A percentile compares a stretch with the other conserved stretches of the same genome.
Conservation (phyloP, 2,888 invertebrate genomes). For the Dermolepida albohirtum region DNA sequence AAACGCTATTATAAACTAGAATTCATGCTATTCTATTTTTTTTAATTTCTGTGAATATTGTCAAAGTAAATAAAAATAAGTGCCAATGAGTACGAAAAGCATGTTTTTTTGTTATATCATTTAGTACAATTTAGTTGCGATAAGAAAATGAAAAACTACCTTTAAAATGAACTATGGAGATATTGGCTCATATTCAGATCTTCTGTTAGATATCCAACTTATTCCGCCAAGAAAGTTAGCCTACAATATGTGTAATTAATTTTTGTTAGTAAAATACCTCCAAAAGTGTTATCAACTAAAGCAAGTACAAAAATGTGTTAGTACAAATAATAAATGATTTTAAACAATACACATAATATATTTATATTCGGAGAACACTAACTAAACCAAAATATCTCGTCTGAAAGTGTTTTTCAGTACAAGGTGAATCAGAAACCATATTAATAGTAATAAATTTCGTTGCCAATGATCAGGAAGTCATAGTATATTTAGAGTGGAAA, state of each 20-base stretch:
- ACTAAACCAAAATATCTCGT: too few species aligned
- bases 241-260: constrained; percentile 44
- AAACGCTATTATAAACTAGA: too few species aligned
- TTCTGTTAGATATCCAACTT: constrained; percentile 34
- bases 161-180: constrained; percentile 35
- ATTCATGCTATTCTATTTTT: too few species aligned
- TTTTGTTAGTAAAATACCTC: constrained; percentile 20
- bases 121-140: background rate
- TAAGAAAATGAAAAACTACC: constrained; percentile 26
- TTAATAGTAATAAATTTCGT: too few species aligned
- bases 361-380: constrained; percentile 1
- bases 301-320: background rate
- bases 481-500: too few species aligned
- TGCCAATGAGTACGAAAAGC: too few species aligned
- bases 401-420: too few species aligned
- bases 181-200: constrained; percentile 41
- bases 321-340: background rate
- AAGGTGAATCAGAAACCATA: too few species aligned
- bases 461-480: too few species aligned
- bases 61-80: too few species aligned
- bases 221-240: constrained; percentile 44
- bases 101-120: too few species aligned
- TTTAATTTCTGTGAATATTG: too few species aligned
- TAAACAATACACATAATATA: background rate
- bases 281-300: background rate